phyloP scores from a whole-genome alignment of 1,140 invertebrate species.

The Bombyx mori region ASM3026992v2 NC_085107.1:10483001-10483500 shows the following conservation, averaged over 20 bases:
- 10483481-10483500: slow-evolving; percentile 2
- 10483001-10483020: no score
- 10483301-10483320: slow-evolving; percentile 26
- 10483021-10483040: no score
- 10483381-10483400: slow-evolving; percentile 13
- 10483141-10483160: slow-evolving; percentile 25
- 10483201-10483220: slow-evolving; percentile 21
- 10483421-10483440: slow-evolving; percentile 8
- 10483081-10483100: no score
- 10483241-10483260: slow-evolving; percentile 62
- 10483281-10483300: slow-evolving; percentile 45
- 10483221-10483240: slow-evolving; percentile 48
- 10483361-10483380: slow-evolving; percentile 18
- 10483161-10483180: slow-evolving; percentile 47
- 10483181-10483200: slow-evolving; percentile 43
- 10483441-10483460: slow-evolving; percentile 9
- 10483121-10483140: slow-evolving; percentile 28
- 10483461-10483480: slow-evolving; percentile 11
- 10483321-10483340: slow-evolving; percentile 28
- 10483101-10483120: slow-evolving; percentile 31
- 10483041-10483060: no score
- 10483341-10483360: slow-evolving; percentile 10
- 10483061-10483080: no score
- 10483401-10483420: slow-evolving; percentile 13
- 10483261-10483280: slow-evolving; percentile 58